Evolutionary conservation across 2,888 invertebrate species (phyloP).

Genomic region (Ischnus inquisitorius): DNA sequence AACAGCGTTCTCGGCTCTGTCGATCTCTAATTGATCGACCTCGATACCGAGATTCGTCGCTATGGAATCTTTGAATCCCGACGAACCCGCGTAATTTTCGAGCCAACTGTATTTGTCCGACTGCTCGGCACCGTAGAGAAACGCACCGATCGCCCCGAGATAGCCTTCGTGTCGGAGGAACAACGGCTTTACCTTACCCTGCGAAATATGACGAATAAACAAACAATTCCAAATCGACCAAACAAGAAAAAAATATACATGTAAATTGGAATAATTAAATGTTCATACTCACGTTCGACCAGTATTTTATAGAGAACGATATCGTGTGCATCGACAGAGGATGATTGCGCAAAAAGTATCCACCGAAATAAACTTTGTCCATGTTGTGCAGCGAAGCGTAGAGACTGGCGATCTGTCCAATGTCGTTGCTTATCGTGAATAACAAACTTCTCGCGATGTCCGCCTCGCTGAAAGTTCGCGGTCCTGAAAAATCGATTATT

Average conservation of each 20-base stretch:
- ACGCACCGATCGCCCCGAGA: constrained; percentile 90
- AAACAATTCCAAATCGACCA: no score
- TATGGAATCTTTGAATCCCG: constrained; percentile 87
- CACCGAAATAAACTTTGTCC: constrained; percentile 89
- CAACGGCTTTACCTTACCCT: constrained; percentile 88
- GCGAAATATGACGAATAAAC: constrained; percentile 12
- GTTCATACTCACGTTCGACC: constrained; percentile 86
- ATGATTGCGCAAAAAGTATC: constrained; percentile 90
- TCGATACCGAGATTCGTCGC: constrained; percentile 83
- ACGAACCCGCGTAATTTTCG: constrained; percentile 90
- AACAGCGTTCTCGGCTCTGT: constrained; percentile 86
- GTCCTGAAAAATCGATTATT: constrained; percentile 73
- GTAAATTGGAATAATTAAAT: constrained; percentile 7
- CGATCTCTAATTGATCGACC: constrained; percentile 84
- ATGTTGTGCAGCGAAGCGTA: constrained; percentile 89
- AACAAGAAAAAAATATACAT: not conserved
- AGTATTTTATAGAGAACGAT: constrained; percentile 89
- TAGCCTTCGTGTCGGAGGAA: constrained; percentile 91
- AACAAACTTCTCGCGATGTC: constrained; percentile 89
- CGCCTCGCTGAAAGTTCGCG: constrained; percentile 85
- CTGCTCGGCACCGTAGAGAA: constrained; percentile 89
- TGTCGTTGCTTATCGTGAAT: constrained; percentile 90
- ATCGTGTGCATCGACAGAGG: constrained; percentile 90
- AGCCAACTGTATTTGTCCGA: constrained; percentile 89
- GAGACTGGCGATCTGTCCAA: constrained; percentile 90